Base-by-base conservation (phyloP, 2,113 vertebrate genomes). In the Zingel zingel region DNA sequence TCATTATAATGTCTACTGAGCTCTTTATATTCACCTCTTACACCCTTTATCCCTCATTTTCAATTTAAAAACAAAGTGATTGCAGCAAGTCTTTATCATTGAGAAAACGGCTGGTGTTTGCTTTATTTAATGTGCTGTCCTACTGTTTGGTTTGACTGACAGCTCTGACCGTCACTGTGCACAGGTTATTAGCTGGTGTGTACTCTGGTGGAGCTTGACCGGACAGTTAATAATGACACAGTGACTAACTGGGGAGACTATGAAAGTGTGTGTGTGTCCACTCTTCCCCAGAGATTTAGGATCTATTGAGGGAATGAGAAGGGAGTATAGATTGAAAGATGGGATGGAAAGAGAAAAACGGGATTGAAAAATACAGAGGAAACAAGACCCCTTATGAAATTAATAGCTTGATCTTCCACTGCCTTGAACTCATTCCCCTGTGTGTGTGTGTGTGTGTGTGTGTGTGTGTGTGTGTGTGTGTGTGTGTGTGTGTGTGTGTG, bases 81-180 rank as follows among this genome's bases (percentile, higher is more conserved):
- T 16, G 45, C 30, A 53, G 16, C 19, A 25, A 54, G 43, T 75
- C 23, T 39, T 79, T 59, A 48, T 47, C 59, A 36, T 10, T 15
- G 1, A 13, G 23, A 10, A 71, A 57, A 50, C 69, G 69, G 57
- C 61, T 81, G 76, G 7, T 81, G 73, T 85, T 79, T 86, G n/a
- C 36, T 85, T 56, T 66, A 27, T 69, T 56, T 62, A 68, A 79
- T 76, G 30, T 14, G 33, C 63, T 61, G 15, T 65, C 76, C 43
- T 72, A 36, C 53, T 62, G 43, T 86, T 86, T 59, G 21, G 68
- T 74, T 23, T 90, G 86, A 88, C n/a, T 89, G 87, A 90, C 84
- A 86, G 66, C 56, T 71, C 65, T 63, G 81, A 78, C 59, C 48
- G 36, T 66, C 59, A 36, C 76, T 67, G 63, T 23, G 59, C 30